A percentile compares a stretch with the other conserved stretches of the same genome.
These are phyloP conservation scores for Melanerpes formicivorus DNA, from an alignment of 2,113 vertebrate species.

Conservation along the genomic window DNA sequence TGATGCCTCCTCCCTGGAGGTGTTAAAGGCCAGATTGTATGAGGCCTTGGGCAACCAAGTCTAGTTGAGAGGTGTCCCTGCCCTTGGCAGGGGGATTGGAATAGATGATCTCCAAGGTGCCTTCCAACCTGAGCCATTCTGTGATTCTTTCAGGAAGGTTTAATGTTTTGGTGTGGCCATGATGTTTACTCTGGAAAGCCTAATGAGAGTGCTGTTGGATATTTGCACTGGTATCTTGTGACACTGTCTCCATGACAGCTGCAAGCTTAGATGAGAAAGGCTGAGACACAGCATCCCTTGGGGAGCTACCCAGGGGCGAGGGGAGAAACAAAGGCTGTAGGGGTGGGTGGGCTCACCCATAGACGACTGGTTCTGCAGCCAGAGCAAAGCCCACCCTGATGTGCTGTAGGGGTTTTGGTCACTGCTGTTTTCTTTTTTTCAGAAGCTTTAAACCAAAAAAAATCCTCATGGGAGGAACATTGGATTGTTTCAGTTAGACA, in stretches of 20 bases:
- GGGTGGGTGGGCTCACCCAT: background rate
- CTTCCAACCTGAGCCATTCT: too few relatives aligned
- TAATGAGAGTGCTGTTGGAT: fast-evolving
- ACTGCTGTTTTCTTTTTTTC: background rate
- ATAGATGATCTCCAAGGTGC: too few relatives aligned
- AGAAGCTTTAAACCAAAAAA: background rate
- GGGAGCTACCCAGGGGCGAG: background rate
- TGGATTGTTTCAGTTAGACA: too few relatives aligned
- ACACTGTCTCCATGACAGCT: fast-evolving
- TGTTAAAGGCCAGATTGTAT: too few relatives aligned
- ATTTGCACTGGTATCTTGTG: background rate
- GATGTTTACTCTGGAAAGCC: background rate
- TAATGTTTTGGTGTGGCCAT: fast-evolving
- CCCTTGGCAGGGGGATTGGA: too few relatives aligned
- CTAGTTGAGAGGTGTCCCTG: too few relatives aligned
- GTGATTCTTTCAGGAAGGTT: fast-evolving
- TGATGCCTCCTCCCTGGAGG: too few relatives aligned
- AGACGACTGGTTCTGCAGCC: background rate
- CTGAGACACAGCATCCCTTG: background rate
- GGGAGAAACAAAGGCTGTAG: background rate
- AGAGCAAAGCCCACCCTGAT: fast-evolving
- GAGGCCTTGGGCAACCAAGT: too few relatives aligned
- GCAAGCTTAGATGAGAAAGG: background rate
- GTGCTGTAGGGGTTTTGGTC: too few relatives aligned
- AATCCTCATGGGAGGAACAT: background rate